phyloP scores from a whole-genome alignment of 2,113 vertebrate genomes.

The Ahaetulla prasina region DNA sequence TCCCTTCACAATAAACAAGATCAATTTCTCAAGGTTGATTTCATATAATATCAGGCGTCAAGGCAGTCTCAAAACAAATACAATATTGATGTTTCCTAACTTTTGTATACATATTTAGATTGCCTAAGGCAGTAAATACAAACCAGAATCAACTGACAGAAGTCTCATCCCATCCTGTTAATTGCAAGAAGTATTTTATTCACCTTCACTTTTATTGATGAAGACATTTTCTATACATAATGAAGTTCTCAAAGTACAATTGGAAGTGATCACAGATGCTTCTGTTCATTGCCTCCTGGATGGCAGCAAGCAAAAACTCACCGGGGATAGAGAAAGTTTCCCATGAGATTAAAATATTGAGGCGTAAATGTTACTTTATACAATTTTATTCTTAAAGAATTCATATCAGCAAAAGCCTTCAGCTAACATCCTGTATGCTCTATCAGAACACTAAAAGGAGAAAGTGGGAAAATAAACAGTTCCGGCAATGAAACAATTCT shows the following conservation, averaged over 20 bases:
- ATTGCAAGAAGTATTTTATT: conserved; percentile 3
- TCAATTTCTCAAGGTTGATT: conserved; percentile 36
- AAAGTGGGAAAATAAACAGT: not conserved
- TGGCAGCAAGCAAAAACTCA: not conserved
- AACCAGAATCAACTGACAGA: not conserved
- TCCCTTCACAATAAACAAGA: conserved; percentile 28
- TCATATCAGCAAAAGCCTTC: not conserved
- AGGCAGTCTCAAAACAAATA: conserved; percentile 37
- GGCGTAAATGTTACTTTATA: not conserved
- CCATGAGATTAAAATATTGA: not conserved
- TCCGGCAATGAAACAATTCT: not conserved
- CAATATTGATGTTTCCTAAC: conserved; percentile 39
- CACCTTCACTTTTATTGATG: not conserved
- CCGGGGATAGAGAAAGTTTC: not conserved
- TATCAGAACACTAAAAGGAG: not conserved
- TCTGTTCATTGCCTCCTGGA: not conserved
- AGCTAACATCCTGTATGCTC: not conserved
- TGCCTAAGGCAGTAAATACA: conserved; percentile 17
- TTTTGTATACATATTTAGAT: conserved; percentile 39
- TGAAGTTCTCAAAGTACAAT: not conserved
- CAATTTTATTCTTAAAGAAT: not conserved
- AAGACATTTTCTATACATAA: conserved; percentile 10
- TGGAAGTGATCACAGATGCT: conserved; percentile 7
- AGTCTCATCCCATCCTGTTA: conserved; percentile 10
- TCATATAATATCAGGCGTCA: conserved; percentile 30